Conservation (phyloP, 2,113 vertebrate species). For the Nothoprocta pentlandii region DNA sequence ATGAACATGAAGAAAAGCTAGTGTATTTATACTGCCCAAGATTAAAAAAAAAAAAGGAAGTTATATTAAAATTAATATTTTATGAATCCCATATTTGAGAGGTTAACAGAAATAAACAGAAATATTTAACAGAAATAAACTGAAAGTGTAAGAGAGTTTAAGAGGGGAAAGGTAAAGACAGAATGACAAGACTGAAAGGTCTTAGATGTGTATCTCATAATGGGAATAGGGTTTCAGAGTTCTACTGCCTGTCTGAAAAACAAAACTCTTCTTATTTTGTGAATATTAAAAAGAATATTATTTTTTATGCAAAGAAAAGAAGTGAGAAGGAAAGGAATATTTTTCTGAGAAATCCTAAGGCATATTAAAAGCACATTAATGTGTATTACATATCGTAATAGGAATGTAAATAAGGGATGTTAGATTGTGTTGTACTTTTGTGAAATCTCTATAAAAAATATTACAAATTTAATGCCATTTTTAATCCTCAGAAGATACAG, state of each 20-base stretch:
- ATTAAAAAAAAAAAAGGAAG: neutral
- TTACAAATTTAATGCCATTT: neutral
- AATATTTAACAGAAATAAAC: neutral
- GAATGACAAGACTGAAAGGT: neutral
- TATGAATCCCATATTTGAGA: neutral
- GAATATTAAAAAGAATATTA: neutral
- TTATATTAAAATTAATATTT: neutral
- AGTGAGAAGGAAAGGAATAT: neutral
- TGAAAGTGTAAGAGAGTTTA: neutral
- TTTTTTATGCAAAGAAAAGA: neutral
- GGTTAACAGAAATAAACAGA: neutral
- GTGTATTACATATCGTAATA: neutral
- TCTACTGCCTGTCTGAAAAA: neutral
- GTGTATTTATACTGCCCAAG: neutral
- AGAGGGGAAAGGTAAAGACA: accelerated
- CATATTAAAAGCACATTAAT: neutral
- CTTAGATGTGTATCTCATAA: neutral
- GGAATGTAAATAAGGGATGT: accelerated
- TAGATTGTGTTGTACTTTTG: neutral
- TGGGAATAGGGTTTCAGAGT: neutral
- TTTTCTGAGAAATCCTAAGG: neutral
- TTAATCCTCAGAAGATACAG: neutral
- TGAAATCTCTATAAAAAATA: neutral
- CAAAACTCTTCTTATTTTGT: neutral
- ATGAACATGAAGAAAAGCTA: neutral